A percentile compares a stretch with the other conserved stretches of the same genome.
phyloP scores from a whole-genome alignment of 2,113 vertebrate species.

The Dinomys branickii region DNA sequence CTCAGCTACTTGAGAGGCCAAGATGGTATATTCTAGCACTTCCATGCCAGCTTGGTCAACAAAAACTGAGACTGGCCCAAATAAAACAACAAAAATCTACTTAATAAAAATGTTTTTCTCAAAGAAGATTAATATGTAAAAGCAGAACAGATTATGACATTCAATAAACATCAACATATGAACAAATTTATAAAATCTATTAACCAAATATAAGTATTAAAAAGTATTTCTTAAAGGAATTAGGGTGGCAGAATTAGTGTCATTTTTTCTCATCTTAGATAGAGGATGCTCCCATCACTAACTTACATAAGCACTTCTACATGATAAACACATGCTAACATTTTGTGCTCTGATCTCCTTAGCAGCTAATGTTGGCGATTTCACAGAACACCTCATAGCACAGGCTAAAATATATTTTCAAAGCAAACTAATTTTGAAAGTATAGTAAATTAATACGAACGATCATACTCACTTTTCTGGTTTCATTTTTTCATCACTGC shows the following conservation, averaged over 20 bases:
- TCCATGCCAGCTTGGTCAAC: neutral
- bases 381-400: neutral
- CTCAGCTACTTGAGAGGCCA: neutral
- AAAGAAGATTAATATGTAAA: slow-evolving; percentile 24
- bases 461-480: neutral
- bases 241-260: neutral
- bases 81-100: neutral
- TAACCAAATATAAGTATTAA: slow-evolving; percentile 37
- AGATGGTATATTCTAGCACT: neutral
- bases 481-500: neutral
- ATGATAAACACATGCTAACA: neutral
- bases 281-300: neutral
- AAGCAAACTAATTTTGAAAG: neutral
- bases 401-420: neutral
- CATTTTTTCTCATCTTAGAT: neutral
- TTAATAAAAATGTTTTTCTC: neutral
- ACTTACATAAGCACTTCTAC: neutral
- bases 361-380: neutral
- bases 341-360: neutral
- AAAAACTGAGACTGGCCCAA: neutral
- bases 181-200: slow-evolving; percentile 2
- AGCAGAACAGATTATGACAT: neutral
- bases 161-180: neutral
- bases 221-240: neutral
- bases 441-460: neutral